Percentiles rank a stretch among this genome's conserved stretches.
Conservation (phyloP, 2,797 vertebrate species). For the Microctenopoma steveboyesi region DNA sequence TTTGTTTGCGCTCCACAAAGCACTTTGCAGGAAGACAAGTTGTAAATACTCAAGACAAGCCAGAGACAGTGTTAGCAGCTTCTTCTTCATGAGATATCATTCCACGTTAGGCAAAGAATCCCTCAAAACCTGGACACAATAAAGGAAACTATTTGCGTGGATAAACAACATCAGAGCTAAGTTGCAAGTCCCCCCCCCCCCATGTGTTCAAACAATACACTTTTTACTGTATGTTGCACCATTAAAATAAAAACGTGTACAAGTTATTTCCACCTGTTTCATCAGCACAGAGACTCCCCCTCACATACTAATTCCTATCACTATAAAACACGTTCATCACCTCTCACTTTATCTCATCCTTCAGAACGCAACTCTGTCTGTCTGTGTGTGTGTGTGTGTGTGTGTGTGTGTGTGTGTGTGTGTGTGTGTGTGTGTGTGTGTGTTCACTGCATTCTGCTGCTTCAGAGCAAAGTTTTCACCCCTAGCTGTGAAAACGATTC, state of each 20-base stretch:
- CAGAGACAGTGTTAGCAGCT: too few relatives aligned
- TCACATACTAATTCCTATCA: constrained; percentile 8
- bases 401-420: too few relatives aligned
- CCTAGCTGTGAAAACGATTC: constrained; percentile 37
- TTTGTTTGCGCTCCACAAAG: too few relatives aligned
- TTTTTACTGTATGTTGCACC: background rate
- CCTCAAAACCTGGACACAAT: too few relatives aligned
- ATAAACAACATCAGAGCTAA: too few relatives aligned
- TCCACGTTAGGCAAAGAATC: too few relatives aligned
- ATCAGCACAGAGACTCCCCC: constrained; percentile 36
- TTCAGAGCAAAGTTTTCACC: constrained; percentile 25
- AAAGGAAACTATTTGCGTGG: too few relatives aligned
- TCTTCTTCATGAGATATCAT: too few relatives aligned
- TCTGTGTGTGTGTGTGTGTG: background rate
- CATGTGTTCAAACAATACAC: background rate
- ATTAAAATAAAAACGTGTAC: background rate
- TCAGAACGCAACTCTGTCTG: constrained; percentile 7
- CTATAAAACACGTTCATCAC: constrained; percentile 10
- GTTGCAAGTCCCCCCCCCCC: too few relatives aligned
- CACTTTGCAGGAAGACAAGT: too few relatives aligned
- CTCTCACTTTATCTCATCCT: constrained; percentile 29
- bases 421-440: background rate
- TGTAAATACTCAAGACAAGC: too few relatives aligned
- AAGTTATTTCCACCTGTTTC: constrained; percentile 37
- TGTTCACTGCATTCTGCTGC: background rate